Evolutionary conservation across 2,888 invertebrate species (phyloP), one percentile per base, ranked within the genome.

Genomic region (Hirtodrosophila histrioides): DNA sequence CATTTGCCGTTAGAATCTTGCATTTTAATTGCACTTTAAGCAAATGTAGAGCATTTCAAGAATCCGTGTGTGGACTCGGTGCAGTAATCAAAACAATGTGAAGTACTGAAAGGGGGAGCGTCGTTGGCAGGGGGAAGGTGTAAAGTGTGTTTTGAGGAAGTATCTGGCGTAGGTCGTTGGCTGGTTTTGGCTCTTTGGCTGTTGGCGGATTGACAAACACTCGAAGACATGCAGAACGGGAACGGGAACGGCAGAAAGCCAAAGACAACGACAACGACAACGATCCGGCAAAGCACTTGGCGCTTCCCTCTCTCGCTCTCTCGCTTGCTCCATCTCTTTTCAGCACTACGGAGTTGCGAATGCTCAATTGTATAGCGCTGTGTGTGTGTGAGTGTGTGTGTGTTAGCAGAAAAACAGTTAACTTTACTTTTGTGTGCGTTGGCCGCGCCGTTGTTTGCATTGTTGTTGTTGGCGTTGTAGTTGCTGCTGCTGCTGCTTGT

Each of bases 11-110:
- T 80, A 75, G 63, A 58, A 50, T 69, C 65, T 65, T 53, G 70
- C 70, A 81, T 60, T 76, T 81, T 74, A 78, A 81, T 83, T 79
- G 77, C 77, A 61, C 64, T 69, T 72, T 63, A 66, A 68, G 64
- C 77, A 79, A 77, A 83, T 83, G 75, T 85, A 55, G 82, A 85
- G 77, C 82, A 85, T 79, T 75, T 70, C 53, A 37, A 57, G 57
- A 41, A 64, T 48, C 69, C 45, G 40, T 57, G 49, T 51, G 31
- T 31, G 31, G 4, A 8, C 9, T 17, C 17, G 17, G 31, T 55
- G 65, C 50, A 73, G 61, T 49, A 74, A 74, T 63, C 77, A 77
- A 61, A 77, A 61, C 46, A 71, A 65, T 65, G 48, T 33, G 37
- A 56, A 35, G 41, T 56, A 46, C 54, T 53, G 37, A 3, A 24